Conservation (phyloP, 2,113 vertebrate species). For the Vulpes vulpes region DNA sequence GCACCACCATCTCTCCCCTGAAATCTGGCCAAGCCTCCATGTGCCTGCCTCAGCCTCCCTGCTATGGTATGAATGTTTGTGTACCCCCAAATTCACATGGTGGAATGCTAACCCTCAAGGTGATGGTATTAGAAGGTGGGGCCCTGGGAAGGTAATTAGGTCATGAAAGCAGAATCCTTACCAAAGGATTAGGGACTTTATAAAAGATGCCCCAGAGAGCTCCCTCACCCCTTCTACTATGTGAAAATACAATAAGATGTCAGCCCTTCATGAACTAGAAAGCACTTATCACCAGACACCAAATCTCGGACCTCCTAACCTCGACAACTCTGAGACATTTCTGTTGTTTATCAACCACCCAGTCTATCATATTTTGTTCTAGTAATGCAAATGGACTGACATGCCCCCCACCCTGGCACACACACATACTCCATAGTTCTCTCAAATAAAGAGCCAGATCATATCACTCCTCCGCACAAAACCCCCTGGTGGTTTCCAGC, state of each 20-base stretch:
- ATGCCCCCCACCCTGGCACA: too few relatives aligned
- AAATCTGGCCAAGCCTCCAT: not conserved
- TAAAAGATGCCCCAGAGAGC: not conserved
- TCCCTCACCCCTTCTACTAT: not conserved
- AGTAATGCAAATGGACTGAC: not conserved
- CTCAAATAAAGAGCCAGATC: not conserved
- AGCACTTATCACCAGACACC: not conserved
- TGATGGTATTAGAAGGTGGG: not conserved
- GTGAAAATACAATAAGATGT: not conserved
- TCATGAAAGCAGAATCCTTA: not conserved
- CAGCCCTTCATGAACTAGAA: not conserved
- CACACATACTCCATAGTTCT: not conserved
- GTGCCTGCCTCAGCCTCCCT: not conserved
- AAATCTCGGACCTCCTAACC: not conserved
- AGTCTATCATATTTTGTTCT: not conserved
- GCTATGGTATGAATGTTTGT: not conserved
- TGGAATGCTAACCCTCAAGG: not conserved
- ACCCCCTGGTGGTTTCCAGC: not conserved
- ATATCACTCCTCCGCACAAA: not conserved
- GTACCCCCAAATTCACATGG: not conserved
- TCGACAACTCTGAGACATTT: not conserved
- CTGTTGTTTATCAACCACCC: not conserved
- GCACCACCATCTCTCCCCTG: not conserved
- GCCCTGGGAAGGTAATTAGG: not conserved
- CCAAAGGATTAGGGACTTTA: not conserved